Conservation (phyloP, 2,113 vertebrate species). For the Syngnathus typhle region DNA sequence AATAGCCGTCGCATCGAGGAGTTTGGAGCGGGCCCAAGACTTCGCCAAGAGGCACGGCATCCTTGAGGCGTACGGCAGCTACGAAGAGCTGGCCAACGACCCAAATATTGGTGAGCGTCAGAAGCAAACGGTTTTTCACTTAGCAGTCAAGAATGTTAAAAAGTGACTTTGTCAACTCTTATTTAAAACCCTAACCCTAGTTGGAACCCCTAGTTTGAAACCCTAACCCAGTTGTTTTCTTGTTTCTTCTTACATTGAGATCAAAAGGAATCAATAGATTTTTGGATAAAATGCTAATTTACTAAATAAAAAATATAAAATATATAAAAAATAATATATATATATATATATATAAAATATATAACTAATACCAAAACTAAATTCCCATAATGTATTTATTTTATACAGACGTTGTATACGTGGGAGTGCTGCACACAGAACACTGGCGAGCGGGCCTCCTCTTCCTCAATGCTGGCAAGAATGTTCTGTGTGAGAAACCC, state of each 20-base stretch:
- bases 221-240: no score
- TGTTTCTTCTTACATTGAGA: no score
- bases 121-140: background rate
- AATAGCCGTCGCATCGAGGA: constrained; percentile 67
- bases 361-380: no score
- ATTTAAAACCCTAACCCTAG: no score
- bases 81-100: constrained; percentile 69
- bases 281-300: no score
- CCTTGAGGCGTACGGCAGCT: constrained; percentile 69
- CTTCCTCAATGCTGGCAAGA: constrained; percentile 69
- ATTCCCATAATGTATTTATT: background rate
- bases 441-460: constrained; percentile 58
- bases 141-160: background rate
- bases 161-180: no score
- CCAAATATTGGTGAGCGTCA: constrained; percentile 63
- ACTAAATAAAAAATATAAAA: no score
- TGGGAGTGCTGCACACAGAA: constrained; percentile 60
- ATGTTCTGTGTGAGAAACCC: constrained; percentile 78
- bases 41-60: constrained; percentile 68
- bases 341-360: no score
- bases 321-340: no score
- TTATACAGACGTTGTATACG: constrained; percentile 58
- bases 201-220: no score
- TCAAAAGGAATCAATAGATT: no score
- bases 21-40: constrained; percentile 55